Evolutionary conservation across 2,113 vertebrate genomes (phyloP).

Genomic region (Apteryx mantelli): DNA sequence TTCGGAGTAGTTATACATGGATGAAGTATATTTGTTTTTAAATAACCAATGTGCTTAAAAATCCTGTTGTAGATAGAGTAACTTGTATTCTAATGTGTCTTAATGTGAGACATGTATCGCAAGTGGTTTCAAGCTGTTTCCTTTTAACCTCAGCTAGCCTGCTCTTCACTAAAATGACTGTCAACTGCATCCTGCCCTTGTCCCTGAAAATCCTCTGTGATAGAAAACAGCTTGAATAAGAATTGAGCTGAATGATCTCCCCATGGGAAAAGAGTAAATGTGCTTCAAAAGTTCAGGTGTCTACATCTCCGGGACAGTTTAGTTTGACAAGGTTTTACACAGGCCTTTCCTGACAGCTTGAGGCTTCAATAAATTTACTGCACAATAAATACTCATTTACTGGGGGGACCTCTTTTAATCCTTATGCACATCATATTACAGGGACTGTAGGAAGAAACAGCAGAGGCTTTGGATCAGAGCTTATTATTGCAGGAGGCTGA

Average conservation of each 20-base stretch:
- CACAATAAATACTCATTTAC: neutral
- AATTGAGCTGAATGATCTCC: neutral
- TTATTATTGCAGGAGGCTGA: neutral
- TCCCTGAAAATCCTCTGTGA: neutral
- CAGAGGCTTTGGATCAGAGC: neutral
- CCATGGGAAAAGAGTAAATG: neutral
- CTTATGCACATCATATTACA: accelerated
- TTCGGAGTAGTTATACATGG: neutral
- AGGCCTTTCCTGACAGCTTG: neutral
- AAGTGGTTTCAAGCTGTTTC: neutral
- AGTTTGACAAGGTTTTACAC: neutral
- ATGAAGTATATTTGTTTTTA: neutral
- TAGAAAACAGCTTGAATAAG: neutral
- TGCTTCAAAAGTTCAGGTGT: neutral
- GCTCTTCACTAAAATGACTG: neutral
- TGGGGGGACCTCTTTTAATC: neutral
- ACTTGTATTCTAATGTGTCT: neutral
- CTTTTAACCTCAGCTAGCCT: neutral
- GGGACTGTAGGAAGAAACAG: neutral
- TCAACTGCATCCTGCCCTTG: neutral
- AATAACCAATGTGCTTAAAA: neutral
- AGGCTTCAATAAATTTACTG: neutral
- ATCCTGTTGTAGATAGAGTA: neutral
- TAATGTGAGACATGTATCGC: neutral
- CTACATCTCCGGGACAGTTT: neutral